Evolutionary conservation across 2,888 invertebrate genomes (phyloP).

Genomic region (Cordilura impudica): DNA sequence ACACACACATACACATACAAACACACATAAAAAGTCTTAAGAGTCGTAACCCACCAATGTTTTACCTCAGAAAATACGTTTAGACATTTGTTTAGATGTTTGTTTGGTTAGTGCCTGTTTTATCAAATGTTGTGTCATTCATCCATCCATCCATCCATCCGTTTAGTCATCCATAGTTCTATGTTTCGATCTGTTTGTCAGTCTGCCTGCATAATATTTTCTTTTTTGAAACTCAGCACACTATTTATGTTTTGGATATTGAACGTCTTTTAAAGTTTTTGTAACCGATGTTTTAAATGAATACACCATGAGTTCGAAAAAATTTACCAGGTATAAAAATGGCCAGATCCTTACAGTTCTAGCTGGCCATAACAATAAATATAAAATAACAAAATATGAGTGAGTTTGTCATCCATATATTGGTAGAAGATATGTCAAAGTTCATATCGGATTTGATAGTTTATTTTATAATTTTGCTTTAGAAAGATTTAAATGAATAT

Average conservation of each 20-base stretch:
- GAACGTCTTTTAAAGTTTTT: not conserved
- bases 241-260: not conserved
- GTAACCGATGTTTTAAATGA: too few relatives aligned
- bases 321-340: too few relatives aligned
- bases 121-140: constrained; percentile 30
- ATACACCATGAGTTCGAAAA: too few relatives aligned
- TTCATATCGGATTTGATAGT: too few relatives aligned
- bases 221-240: not conserved
- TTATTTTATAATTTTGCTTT: too few relatives aligned
- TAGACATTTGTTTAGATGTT: not conserved
- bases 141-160: constrained; percentile 23
- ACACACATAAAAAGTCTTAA: not conserved
- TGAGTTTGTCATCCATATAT: too few relatives aligned
- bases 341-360: too few relatives aligned
- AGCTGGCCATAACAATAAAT: too few relatives aligned
- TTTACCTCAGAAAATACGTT: constrained; percentile 3
- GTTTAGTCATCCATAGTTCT: not conserved
- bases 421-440: too few relatives aligned
- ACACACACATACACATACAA: not conserved
- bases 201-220: constrained; percentile 18
- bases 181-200: constrained; percentile 25
- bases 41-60: not conserved
- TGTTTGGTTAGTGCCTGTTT: not conserved
- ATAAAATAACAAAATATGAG: too few relatives aligned
- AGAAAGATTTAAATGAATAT: too few relatives aligned